Evolutionary conservation across 2,888 invertebrate species (phyloP), one percentile per base, ranked within the genome.

Genomic region (Acanthosepion esculentum): DNA sequence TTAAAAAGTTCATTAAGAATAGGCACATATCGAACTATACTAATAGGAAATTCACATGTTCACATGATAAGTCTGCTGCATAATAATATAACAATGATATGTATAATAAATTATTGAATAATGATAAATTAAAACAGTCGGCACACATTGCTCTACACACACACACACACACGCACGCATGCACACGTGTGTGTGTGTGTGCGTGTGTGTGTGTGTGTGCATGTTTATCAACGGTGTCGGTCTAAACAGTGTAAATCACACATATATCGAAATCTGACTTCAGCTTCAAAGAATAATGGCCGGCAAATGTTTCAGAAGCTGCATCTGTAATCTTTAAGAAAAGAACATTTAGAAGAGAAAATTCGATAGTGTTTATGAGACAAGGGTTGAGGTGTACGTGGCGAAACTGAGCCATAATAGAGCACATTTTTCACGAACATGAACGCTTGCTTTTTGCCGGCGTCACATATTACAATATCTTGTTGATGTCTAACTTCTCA

Each of bases 391-490:
- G 93, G 93, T 93, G 93, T 48, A 93, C 18, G n/a, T n/a, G n/a
- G 48, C 93, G 50, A 93, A 93, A 93, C 50, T 50, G 50, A 53
- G 53, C 48, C 29, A 93, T 48, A 93, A 48, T 53, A 50, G 15
- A 23, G 53, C 48, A 48, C 48, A 93, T 20, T 93, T 93, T 53
- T 93, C 93, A 93, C 93, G 26, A 48, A 93, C 93, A 93, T 53
- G 50, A 93, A 93, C 53, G 93, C 93, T 50, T 48, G 48, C 92
- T 78, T 78, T 78, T 78, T 93, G 93, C 93, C 93, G 93, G 93
- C 93, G 93, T 93, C 93, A 93, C 93, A 93, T 93, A 93, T 93
- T 93, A 93, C n/a, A 53, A 93, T 48, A n/a, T n/a, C 29, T 78
- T 8, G 78, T 78, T 78, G 29, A 1, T 92, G 29, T 92, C 50